Base-by-base conservation (phyloP, 2,797 vertebrate genomes). In the Clarias platycephalus region DNA sequence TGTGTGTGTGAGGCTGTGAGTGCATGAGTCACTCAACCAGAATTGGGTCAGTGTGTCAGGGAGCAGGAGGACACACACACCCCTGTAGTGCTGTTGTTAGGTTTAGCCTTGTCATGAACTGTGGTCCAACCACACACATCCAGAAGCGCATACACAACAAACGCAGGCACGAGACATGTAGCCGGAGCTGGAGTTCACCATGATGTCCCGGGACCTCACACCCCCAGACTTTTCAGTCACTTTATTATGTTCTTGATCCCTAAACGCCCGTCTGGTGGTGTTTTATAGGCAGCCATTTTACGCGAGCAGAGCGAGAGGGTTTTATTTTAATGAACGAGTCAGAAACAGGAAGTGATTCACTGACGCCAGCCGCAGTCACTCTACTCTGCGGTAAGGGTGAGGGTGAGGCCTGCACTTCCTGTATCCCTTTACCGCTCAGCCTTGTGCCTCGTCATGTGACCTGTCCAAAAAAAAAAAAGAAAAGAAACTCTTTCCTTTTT, bases 261-360 rank as follows among this genome's bases (percentile, higher is more conserved):
- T 66, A 63, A 87, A 80, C 31, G 70, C 66, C 71, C 12, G 67
- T 64, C 79, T 31, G 66, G 31, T 78, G 84, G 78, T 77, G 82
- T 87, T 88, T 87, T 85, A 84, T 86, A 84, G 85, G 86, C 86
- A 82, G 89, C 89, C 89, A 90, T 91, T 92, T 92, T 93, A 93
- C 90, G 91, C 90, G 84, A 89, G 88, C 84, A 89, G 89, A 91
- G 92, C 90, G 89, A 87, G 91, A 93, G 91, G 10, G 49, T 53
- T 53, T 83, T 91, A 91, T 91, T 94, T 94, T 93, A 91, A 93
- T 93, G 92, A 94, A 89, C 93, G 93, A 94, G 91, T 93, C 92
- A 91, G 89, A 89, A 93, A 92, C 94, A 95, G 93, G 94, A 96
- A 96, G 94, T 94, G 92, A 93, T 91, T 93, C 90, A 93, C 88